Base-by-base conservation (phyloP, 2,113 vertebrate genomes). In the Pseudorhombus dupliciocellatus region DNA sequence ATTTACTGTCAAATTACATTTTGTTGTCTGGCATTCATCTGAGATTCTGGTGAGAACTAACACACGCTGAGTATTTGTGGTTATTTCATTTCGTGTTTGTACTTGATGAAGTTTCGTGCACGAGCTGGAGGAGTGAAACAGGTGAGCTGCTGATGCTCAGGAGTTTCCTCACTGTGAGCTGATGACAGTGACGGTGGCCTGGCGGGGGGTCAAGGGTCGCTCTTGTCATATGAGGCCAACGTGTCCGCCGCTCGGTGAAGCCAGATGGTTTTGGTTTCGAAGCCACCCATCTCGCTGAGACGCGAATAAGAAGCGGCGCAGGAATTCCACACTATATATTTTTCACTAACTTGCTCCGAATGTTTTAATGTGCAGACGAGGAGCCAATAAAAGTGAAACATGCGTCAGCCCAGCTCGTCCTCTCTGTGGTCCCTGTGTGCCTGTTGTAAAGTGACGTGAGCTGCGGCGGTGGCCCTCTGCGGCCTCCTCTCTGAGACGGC, bases 371-470 rank as follows among this genome's bases (percentile, higher is more conserved):
- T 69, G 65, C 40, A 55, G 44, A 59, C 26, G 55, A 30, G 24
- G 15, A 57, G 52, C 40, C 46, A 25, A 7, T 73, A 70, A 48
- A 70, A 71, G 57, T 46, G 44, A 15, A 37, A 52, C 50, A 37
- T 56, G 24, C 30, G 70, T 56, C 77, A 63, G 55, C 67, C 63
- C 25, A 54, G 66, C 78, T 69, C 75, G 25, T 44, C 65, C 65
- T 70, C 66, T 70, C 75, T 73, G 51, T 50, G 54, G 60, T 77
- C 77, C 75, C 70, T 53, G 20, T 58, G 61, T 56, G 80, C 62
- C 70, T 75, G 69, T 80, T 46, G 71, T 53, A 79, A 68, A 77
- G 84, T 56, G 66, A 79, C 73, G 75, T 61, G 68, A 77, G 67
- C 68, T 69, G 75, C 75, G 52, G 44, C 77, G 73, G 77, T 71